phyloP scores from a whole-genome alignment of 2,888 invertebrate genomes.

The Podotricha telesiphe region DNA sequence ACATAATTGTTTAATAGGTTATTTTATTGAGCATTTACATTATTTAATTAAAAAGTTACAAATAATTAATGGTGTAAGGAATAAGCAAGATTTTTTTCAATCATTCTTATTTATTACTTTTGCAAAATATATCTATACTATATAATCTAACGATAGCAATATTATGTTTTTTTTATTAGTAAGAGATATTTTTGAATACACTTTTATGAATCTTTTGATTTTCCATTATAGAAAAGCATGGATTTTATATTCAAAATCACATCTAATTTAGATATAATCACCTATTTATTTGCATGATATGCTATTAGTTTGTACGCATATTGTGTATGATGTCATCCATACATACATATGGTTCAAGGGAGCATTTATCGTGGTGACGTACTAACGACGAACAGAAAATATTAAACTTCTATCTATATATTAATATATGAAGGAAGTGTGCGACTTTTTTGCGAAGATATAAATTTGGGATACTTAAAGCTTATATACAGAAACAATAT shows the following conservation, averaged over 20 bases:
- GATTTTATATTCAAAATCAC: constrained; percentile 39
- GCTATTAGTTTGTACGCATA: constrained; percentile 56
- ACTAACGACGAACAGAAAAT: background rate
- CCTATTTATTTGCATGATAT: constrained; percentile 46
- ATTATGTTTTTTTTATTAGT: background rate
- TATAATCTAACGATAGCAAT: too few relatives aligned
- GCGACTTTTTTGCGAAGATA: too few relatives aligned
- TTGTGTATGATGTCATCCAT: constrained; percentile 23
- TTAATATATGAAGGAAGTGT: too few relatives aligned
- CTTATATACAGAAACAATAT: too few relatives aligned
- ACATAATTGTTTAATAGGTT: too few relatives aligned
- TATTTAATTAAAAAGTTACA: too few relatives aligned
- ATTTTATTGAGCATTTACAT: too few relatives aligned
- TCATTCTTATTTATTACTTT: too few relatives aligned
- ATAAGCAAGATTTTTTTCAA: too few relatives aligned
- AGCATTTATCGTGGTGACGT: constrained; percentile 48
- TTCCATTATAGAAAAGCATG: constrained; percentile 45
- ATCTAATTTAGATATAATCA: constrained; percentile 35
- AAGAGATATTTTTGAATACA: constrained; percentile 18
- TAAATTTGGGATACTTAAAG: too few relatives aligned
- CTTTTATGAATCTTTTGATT: constrained; percentile 27
- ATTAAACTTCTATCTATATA: background rate
- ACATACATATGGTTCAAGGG: constrained; percentile 60
- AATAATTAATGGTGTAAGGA: too few relatives aligned
- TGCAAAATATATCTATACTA: too few relatives aligned